phyloP scores from a whole-genome alignment of 1,140 invertebrate species.

The Drosophila tsacasi region DNA sequence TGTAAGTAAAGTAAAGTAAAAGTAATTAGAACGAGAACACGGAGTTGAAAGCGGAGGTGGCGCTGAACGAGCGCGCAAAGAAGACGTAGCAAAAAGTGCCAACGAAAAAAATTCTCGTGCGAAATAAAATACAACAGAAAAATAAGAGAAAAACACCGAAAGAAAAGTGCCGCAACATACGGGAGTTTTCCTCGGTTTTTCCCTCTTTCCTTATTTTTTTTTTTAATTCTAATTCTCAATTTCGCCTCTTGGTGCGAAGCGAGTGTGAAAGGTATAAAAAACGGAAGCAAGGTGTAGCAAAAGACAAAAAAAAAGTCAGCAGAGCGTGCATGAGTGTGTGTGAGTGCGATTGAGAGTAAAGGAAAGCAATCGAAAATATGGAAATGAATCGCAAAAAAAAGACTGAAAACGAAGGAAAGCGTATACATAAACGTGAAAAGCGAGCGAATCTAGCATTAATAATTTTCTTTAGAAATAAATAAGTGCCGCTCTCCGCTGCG shows the following conservation, averaged over 20 bases:
- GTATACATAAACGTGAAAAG: slow-evolving; percentile 51
- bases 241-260: slow-evolving; percentile 39
- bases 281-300: slow-evolving; percentile 79
- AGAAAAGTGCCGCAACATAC: slow-evolving; percentile 29
- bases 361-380: slow-evolving; percentile 76
- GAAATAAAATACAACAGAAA: slow-evolving; percentile 16
- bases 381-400: slow-evolving; percentile 73
- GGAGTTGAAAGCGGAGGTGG: slow-evolving; percentile 43
- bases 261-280: slow-evolving; percentile 69
- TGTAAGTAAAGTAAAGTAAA: slow-evolving; percentile 46
- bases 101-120: slow-evolving; percentile 22
- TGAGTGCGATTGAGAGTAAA: slow-evolving; percentile 62
- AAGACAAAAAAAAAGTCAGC: slow-evolving; percentile 69
- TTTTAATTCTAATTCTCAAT: slow-evolving; percentile 24
- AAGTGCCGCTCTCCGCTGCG: slow-evolving; percentile 23
- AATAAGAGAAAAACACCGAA: slow-evolving; percentile 43
- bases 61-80: slow-evolving; percentile 5
- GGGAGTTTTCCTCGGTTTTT: slow-evolving; percentile 24
- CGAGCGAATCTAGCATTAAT: slow-evolving; percentile 31
- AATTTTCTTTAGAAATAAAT: slow-evolving; percentile 37
- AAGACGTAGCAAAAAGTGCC: slow-evolving; percentile 54
- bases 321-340: slow-evolving; percentile 61
- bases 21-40: slow-evolving; percentile 67
- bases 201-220: slow-evolving; percentile 4
- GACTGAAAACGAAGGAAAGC: slow-evolving; percentile 56